Evolutionary conservation across 2,797 vertebrate species (phyloP), one percentile per base, ranked within the genome.

Genomic region (Miichthys miiuy): DNA sequence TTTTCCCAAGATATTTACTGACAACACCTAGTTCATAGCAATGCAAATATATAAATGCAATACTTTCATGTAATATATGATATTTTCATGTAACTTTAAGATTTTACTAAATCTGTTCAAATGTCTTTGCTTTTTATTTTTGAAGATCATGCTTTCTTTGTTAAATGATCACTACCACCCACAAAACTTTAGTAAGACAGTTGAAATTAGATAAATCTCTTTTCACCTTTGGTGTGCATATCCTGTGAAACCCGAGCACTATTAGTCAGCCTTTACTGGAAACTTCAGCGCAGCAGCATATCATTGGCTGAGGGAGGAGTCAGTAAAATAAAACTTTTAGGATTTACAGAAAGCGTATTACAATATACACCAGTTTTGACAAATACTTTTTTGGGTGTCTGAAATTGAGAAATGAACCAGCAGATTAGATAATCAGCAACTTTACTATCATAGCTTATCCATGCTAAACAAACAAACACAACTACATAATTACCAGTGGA

Each of bases 401-500:
- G 27, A 56, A 42, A 44, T 1, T 41, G 21, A 68, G 57, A 73
- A 72, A 23, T 13, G 16, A 44, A 41, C 6, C n/a, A 54, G 12
- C 10, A 48, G 34, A 72, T 69, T 1, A 73, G 70, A 23, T 50
- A 5, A 68, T 55, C 52, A 58, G 41, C 16, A 48, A 34, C 42
- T 54, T 47, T 47, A 21, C 20, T 60, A 65, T 57, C 34, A 63
- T 38, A 27, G 10, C 62, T 25, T 68, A n/a, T 48, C 14, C 0
- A 54, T 55, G 34, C 8, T 38, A 9, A 9, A 38, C 21, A 55
- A 70, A 51, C 10, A 57, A 68, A 65, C 14, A 51, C 21, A 50
- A 67, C 48, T 57, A 51, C 34, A 46, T 65, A 68, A 75, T 84
- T 82, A 77, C 52, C 63, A 72, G 17, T 68, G 54, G 64, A 51